These are phyloP conservation scores for Castor canadensis DNA, from an alignment of 2,113 vertebrate species.

Conservation along the genomic window DNA sequence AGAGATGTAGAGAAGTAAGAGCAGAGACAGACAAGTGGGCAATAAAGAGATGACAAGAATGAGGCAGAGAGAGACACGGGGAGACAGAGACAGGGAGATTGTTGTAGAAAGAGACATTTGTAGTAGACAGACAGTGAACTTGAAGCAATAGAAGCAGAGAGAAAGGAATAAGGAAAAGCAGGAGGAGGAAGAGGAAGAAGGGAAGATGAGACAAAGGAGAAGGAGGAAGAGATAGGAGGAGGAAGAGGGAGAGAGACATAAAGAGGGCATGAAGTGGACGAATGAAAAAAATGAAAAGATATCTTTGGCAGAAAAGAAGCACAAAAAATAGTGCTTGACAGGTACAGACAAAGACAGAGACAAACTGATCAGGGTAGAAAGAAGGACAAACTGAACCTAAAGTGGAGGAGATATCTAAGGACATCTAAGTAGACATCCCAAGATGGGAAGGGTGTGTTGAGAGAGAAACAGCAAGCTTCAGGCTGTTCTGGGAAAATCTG, in stretches of 20 bases:
- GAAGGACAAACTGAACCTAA: not conserved
- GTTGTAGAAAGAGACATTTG: not conserved
- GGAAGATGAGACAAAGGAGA: not conserved
- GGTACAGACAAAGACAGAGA: not conserved
- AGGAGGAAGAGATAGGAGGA: accelerated
- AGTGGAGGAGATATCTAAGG: not conserved
- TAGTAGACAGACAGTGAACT: no score
- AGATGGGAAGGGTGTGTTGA: accelerated
- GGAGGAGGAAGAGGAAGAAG: not conserved
- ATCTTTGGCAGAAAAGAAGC: not conserved
- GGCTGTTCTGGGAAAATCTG: not conserved
- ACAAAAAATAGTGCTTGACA: not conserved
- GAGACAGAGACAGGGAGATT: not conserved
- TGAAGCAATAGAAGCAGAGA: not conserved
- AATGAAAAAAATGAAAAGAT: no score
- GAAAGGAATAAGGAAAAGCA: not conserved
- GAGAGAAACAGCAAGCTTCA: not conserved
- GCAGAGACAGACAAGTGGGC: not conserved
- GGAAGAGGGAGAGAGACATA: not conserved
- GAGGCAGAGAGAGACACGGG: not conserved
- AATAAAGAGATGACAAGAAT: no score
- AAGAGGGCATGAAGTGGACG: no score
- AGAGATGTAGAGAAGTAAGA: not conserved
- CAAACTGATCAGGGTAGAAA: not conserved
- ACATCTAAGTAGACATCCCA: no score